A percentile compares a stretch with the other conserved stretches of the same genome.
Evolutionary conservation across 2,888 invertebrate genomes (phyloP).

Genomic region (Gasteruption jaculator): DNA sequence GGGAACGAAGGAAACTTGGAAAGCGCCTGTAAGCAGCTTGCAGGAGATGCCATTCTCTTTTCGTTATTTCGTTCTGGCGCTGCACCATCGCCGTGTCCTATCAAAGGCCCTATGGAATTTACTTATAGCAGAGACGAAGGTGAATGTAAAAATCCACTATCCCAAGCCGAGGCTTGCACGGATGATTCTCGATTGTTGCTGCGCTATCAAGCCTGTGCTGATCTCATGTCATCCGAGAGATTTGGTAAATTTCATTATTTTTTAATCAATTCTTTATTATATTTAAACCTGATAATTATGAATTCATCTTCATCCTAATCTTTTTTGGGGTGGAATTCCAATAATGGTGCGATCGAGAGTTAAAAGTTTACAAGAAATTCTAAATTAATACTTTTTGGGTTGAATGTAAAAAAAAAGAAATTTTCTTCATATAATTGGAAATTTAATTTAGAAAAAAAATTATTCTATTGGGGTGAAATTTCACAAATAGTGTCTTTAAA

Average conservation of each 20-base stretch:
- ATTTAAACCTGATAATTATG: too few species aligned
- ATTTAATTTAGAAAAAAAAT: too few species aligned
- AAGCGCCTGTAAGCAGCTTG: slow-evolving; percentile 64
- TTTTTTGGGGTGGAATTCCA: too few species aligned
- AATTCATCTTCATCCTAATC: too few species aligned
- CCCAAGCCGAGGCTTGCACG: slow-evolving; percentile 78
- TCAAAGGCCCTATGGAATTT: slow-evolving; percentile 76
- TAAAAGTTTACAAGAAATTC: too few species aligned
- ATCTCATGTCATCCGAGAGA: slow-evolving; percentile 72
- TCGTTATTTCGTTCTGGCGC: slow-evolving; percentile 73
- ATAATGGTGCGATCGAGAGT: too few species aligned
- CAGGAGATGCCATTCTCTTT: slow-evolving; percentile 69
- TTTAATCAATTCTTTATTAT: too few species aligned
- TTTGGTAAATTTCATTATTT: slow-evolving; percentile 69
- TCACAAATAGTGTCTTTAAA: too few species aligned
- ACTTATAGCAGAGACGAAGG: slow-evolving; percentile 72
- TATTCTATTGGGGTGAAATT: too few species aligned
- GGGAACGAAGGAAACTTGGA: slow-evolving; percentile 59
- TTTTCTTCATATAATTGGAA: too few species aligned
- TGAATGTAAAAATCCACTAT: slow-evolving; percentile 71
- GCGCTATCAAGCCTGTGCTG: slow-evolving; percentile 79
- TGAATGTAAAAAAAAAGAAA: too few species aligned
- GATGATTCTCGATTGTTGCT: slow-evolving; percentile 75
- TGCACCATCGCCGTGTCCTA: slow-evolving; percentile 72
- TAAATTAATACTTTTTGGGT: too few species aligned